A percentile compares a stretch with the other conserved stretches of the same genome.
phyloP scores from a whole-genome alignment of 53 echinoderm and acorn worm species.

The Luidia sarsii region DNA sequence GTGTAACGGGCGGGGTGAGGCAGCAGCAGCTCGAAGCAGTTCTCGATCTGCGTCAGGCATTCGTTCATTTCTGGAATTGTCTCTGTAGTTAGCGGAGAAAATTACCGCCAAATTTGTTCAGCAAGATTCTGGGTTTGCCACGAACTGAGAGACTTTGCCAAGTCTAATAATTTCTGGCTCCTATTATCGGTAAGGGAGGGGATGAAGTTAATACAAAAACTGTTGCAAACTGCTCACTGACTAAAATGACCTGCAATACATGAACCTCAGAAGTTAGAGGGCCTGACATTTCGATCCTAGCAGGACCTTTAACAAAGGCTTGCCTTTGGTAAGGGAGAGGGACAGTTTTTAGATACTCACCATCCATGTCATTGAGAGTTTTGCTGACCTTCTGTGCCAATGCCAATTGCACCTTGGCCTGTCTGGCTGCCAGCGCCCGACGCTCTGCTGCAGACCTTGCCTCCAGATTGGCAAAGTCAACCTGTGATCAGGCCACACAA shows the following conservation, averaged over 20 bases:
- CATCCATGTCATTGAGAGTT: slow-evolving; percentile 79
- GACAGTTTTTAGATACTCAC: too few relatives aligned
- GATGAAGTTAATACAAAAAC: too few relatives aligned
- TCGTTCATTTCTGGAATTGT: slow-evolving; percentile 87
- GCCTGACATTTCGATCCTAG: too few relatives aligned
- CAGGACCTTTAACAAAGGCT: too few relatives aligned
- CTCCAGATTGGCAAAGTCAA: slow-evolving; percentile 90
- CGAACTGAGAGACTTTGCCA: too few relatives aligned
- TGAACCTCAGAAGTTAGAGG: too few relatives aligned
- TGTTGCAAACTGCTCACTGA: too few relatives aligned
- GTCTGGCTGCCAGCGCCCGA: slow-evolving; percentile 61
- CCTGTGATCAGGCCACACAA: slow-evolving; percentile 35
- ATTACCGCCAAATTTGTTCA: background rate
- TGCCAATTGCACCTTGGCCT: slow-evolving; percentile 56
- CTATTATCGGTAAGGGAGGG: too few relatives aligned
- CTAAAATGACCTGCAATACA: too few relatives aligned
- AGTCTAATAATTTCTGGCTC: too few relatives aligned
- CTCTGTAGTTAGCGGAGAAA: slow-evolving; percentile 67
- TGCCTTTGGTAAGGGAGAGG: too few relatives aligned
- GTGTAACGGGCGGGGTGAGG: slow-evolving; percentile 42
- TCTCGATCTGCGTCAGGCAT: slow-evolving; percentile 81
- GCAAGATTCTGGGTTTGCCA: background rate
- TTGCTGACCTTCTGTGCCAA: slow-evolving; percentile 63
- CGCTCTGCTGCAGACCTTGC: slow-evolving; percentile 78
- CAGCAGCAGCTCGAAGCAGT: slow-evolving; percentile 89